Evolutionary conservation across 2,888 invertebrate species (phyloP).

Genomic region (Schrankia costaestrigalis): DNA sequence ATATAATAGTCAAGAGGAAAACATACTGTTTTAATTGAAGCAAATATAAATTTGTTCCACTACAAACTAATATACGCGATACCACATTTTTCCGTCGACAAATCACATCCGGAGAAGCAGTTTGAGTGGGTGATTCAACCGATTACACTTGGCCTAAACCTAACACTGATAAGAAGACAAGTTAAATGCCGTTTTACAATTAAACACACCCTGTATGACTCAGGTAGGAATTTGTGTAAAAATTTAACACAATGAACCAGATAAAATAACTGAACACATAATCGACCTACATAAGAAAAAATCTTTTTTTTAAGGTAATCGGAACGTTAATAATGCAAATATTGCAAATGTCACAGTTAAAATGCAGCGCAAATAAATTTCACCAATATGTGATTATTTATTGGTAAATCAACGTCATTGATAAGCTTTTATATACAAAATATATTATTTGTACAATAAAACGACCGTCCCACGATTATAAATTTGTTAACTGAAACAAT

Average conservation of each 20-base stretch:
- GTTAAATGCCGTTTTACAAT: conserved; percentile 43
- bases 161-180: conserved; percentile 60
- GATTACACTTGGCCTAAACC: conserved; percentile 56
- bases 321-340: too few relatives aligned
- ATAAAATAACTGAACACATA: too few relatives aligned
- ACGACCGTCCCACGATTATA: conserved; percentile 63
- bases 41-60: conserved; percentile 53
- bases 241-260: too few relatives aligned
- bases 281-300: too few relatives aligned
- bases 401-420: too few relatives aligned
- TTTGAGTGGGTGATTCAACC: conserved; percentile 65
- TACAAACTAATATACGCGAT: conserved; percentile 63
- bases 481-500: conserved; percentile 70
- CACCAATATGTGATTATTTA: too few relatives aligned
- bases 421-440: conserved; percentile 7
- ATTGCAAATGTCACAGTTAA: too few relatives aligned
- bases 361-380: too few relatives aligned
- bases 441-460: conserved; percentile 32
- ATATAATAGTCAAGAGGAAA: conserved; percentile 61
- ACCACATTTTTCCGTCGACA: conserved; percentile 76
- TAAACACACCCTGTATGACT: conserved; percentile 36
- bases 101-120: conserved; percentile 77
- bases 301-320: too few relatives aligned
- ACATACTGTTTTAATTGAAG: conserved; percentile 68
- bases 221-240: too few relatives aligned